Evolutionary conservation across 2,797 vertebrate genomes (phyloP), one percentile per base, ranked within the genome.

Genomic region (Allobates femoralis): DNA sequence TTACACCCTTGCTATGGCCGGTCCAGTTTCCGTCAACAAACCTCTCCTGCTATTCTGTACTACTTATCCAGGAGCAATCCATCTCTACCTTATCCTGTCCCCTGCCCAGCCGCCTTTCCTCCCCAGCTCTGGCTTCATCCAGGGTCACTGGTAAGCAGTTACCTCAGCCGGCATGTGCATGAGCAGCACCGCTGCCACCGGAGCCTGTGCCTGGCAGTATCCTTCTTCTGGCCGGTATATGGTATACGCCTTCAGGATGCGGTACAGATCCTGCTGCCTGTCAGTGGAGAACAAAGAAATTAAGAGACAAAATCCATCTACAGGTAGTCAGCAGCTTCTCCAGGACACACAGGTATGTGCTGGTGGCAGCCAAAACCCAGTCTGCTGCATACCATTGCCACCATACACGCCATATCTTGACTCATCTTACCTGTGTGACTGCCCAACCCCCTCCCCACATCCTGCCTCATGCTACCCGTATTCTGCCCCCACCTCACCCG

Each of bases 101-200:
- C n/a, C n/a, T n/a, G n/a, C n/a, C n/a, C n/a, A n/a, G n/a, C 16
- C 16, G 5, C 19, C 56, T 23, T 21, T 21, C 21, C 19, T 6
- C 21, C 21, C 8, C 6, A n/a, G 19, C 56, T 21, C 56, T 21
- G 19, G 21, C 56, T 8, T 58, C 21, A 21, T 58, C 23, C 21
- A 21, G 5, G 7, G 21, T 58, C 19, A 23, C 56, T 21, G 7
- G 21, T 10, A 28, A 46, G 41, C n/a, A 8, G 18, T 69, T 37
- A 97, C 97, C 96, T 98, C 97, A 3, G 97, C 97, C n/a, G 97
- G 97, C 97, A 98, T 98, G 87, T 98, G 97, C 97, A 98, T 98
- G 84, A 98, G 96, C 88, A 98, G 92, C 73, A 98, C 97, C 0
- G 97, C 97, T 0, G 97, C 97, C 89, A 98, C 97, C 0, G 97